Conservation (phyloP, 2,888 invertebrate species). For the Ophion ventricosus region DNA sequence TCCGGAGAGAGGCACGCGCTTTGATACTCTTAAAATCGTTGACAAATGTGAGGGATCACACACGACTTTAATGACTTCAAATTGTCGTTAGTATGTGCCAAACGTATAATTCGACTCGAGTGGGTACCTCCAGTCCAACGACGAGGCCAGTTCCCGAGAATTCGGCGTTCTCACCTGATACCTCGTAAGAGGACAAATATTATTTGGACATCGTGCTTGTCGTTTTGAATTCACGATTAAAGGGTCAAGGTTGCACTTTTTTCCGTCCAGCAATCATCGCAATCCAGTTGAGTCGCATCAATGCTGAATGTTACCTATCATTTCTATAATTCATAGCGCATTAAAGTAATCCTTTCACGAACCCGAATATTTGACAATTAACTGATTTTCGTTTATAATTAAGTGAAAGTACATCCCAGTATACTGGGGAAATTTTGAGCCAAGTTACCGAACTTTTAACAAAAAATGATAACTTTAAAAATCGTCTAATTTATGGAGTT, state of each 20-base stretch:
- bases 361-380: too few species aligned
- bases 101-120: constrained; percentile 2
- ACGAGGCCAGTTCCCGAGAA: constrained; percentile 19
- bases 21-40: constrained; percentile 52
- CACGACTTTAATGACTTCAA: constrained; percentile 3
- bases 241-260: background rate
- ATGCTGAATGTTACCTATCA: too few species aligned
- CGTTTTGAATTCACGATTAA: background rate
- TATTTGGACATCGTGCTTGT: background rate
- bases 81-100: constrained; percentile 28
- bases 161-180: background rate
- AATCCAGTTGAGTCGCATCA: background rate
- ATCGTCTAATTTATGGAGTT: too few species aligned
- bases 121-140: background rate
- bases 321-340: too few species aligned
- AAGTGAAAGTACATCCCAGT: too few species aligned
- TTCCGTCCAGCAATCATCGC: background rate
- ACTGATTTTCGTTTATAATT: too few species aligned
- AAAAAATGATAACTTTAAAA: too few species aligned
- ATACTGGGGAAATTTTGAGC: too few species aligned
- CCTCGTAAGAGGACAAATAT: background rate
- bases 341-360: too few species aligned
- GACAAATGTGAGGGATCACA: constrained; percentile 31
- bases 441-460: too few species aligned
- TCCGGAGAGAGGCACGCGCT: constrained; percentile 52